Evolutionary conservation across 2,888 invertebrate genomes (phyloP), one percentile per base, ranked within the genome.

Genomic region (Caenorhabditis panamensis): DNA sequence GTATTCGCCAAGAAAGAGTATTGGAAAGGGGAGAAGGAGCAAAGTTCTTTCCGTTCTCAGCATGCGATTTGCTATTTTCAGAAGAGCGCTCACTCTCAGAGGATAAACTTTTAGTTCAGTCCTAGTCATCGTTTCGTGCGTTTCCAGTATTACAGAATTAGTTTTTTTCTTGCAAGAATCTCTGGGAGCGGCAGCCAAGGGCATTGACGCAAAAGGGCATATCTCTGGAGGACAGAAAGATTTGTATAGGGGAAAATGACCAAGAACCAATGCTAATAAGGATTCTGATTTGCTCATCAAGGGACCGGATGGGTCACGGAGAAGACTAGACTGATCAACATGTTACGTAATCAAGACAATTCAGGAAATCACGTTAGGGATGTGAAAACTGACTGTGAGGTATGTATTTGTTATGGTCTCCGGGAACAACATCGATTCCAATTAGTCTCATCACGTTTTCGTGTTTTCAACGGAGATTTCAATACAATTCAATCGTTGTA

Each of bases 121-220:
- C 28, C 16, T 31, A 18, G 28, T 36, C 22, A 16, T 31, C 2
- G 62, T 62, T 49, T 31, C 31, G 31, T 4, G 5, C 9, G 58
- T 8, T 58, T 64, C 49, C 72, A 63, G 63, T 37, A 22, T 51
- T 9, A 18, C 22, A 26, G 62, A 61, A 71, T 71, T 71, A 71
- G 54, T 62, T 61, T 61, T 53, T 51, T 51, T 54, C 18, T 56
- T 44, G 54, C 31, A 31, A 31, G 31, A 6, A 31, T 4, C n/a
- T n/a, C 67, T 58, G 9, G 31, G 41, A 56, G 47, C 41, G 5
- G 31, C 4, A 31, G 31, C 4, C 5, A 31, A 62, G 54, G 62
- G 62, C 58, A 72, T 49, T 72, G 72, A 72, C 72, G 72, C 72
- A 63, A 58, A 62, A 61, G 72, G 56, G 31, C 69, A 71, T 20